These are phyloP conservation scores for Melopsittacus undulatus DNA, from an alignment of 2,797 vertebrate species.

Conservation along the genomic window DNA sequence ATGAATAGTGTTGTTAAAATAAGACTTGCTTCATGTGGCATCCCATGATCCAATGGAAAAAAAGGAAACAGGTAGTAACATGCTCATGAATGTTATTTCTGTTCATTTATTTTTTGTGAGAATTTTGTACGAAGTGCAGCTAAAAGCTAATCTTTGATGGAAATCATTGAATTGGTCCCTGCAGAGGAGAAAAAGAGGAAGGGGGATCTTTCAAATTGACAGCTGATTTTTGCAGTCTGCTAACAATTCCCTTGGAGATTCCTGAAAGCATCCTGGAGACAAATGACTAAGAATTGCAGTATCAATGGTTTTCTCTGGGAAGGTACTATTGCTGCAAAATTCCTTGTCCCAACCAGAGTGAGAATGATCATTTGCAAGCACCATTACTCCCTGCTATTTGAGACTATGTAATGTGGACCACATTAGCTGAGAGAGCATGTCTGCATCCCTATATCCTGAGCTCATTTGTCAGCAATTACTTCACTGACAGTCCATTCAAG, in stretches of 20 bases:
- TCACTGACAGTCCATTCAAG: neutral
- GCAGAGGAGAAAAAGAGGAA: neutral
- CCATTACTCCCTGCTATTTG: neutral
- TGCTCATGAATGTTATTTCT: neutral
- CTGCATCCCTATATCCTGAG: neutral
- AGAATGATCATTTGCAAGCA: neutral
- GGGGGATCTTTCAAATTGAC: neutral
- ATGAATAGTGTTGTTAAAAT: neutral
- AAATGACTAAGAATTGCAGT: constrained; percentile 14
- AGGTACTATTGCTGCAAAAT: neutral
- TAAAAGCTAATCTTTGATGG: neutral
- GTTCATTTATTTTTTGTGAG: neutral
- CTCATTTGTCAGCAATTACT: neutral
- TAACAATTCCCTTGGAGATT: constrained; percentile 36
- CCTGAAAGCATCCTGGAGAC: constrained; percentile 15
- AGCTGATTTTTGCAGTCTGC: constrained; percentile 12
- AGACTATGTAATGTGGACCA: neutral
- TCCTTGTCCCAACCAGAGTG: neutral
- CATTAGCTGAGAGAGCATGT: neutral
- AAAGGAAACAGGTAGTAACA: neutral
- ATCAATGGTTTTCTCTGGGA: neutral
- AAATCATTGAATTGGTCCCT: neutral
- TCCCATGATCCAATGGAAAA: neutral
- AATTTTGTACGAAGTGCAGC: neutral
- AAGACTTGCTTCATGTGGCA: neutral